These are phyloP conservation scores for Chitala chitala DNA, from an alignment of 2,113 vertebrate genomes.

Conservation along the genomic window DNA sequence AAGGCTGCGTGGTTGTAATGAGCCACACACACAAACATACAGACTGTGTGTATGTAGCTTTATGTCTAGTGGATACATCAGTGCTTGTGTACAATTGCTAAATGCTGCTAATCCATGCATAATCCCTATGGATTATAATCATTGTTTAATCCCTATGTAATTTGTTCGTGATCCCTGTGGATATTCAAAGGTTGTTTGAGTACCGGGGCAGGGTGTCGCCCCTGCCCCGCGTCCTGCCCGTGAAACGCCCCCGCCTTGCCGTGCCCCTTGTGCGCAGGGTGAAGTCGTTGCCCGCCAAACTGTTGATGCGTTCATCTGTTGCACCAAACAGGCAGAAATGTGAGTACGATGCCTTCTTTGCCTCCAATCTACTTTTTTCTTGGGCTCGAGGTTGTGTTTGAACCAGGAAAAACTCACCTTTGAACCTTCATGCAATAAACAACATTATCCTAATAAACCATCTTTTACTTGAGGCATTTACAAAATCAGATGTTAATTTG, in stretches of 20 bases:
- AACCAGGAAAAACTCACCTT: too few relatives aligned
- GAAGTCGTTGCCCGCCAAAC: constrained; percentile 79
- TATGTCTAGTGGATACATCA: too few relatives aligned
- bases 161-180: neutral
- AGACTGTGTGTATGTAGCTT: too few relatives aligned
- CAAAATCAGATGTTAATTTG: neutral
- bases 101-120: too few relatives aligned
- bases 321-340: constrained; percentile 72
- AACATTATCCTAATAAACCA: neutral
- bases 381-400: neutral
- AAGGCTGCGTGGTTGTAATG: too few relatives aligned
- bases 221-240: constrained; percentile 70
- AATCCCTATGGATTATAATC: too few relatives aligned
- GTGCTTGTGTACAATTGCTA: too few relatives aligned
- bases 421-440: too few relatives aligned
- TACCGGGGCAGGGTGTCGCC: constrained; percentile 77
- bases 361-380: neutral
- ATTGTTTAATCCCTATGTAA: too few relatives aligned
- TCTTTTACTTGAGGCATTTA: neutral
- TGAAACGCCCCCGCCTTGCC: constrained; percentile 77
- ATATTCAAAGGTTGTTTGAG: constrained; percentile 73
- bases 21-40: too few relatives aligned
- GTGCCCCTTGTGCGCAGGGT: constrained; percentile 82
- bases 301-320: constrained; percentile 68
- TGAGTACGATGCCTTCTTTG: constrained; percentile 51